Evolutionary conservation across 1,140 invertebrate species (phyloP), one percentile per base, ranked within the genome.

Genomic region (Aporrectodea caliginosa): DNA sequence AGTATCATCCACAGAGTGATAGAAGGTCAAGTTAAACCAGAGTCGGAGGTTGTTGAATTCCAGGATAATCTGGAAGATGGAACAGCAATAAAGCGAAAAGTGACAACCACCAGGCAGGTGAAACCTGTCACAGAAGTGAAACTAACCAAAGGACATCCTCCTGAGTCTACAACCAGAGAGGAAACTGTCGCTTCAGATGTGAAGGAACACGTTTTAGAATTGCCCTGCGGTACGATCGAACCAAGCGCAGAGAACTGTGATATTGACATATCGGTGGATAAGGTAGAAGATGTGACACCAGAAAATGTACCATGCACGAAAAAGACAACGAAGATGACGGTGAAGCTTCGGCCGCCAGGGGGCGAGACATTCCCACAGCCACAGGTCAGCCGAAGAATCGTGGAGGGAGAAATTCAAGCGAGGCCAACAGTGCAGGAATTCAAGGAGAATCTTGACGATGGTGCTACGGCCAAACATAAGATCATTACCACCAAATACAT

Each of bases 21-120:
- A 12, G 69, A 78, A 14, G 79, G 68, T 6, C 75, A 80, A 34
- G 71, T 73, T 16, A 58, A 70, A 14, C 22, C n/a, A 31, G 31
- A 79, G 31, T 81, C 82, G 1, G 78, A 84, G 27, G 79, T 85
- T 75, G 81, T 79, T 33, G 83, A 86, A 74, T 74, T 78, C 35
- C 82, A 86, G 74, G 82, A 87, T 79, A 80, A 80, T 14, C 81
- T 85, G 27, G 82, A 82, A 68, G 84, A 86, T 83, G 86, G 85
- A 2, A 84, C 83, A 1, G 68, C 84, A 16, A 80, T 86, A 32
- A 83, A 79, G 33, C 83, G 80, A n/a, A 82, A 80, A 16, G 75
- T 85, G n/a, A 58, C 84, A 16, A 82, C 84, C 33, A 84, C 76
- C 22, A 78, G 68, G 1, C 69, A 78, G 30, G 68, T 73, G 29